A percentile compares a stretch with the other conserved stretches of the same genome.
Evolutionary conservation across 1,140 invertebrate species (phyloP).

Genomic region (Coelopa frigida): DNA sequence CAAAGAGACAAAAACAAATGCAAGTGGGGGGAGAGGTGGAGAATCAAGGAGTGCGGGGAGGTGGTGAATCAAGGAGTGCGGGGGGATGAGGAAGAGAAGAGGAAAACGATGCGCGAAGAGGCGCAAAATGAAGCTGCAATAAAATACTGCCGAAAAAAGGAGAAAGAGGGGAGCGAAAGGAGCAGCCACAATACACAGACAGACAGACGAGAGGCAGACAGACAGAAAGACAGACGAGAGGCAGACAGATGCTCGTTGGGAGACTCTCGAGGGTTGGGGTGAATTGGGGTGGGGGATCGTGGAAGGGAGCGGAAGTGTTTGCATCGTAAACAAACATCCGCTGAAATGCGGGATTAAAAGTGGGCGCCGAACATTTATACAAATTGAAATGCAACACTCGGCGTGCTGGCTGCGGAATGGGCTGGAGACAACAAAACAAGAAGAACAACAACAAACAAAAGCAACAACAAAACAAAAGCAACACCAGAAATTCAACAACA

Average conservation of each 20-base stretch:
- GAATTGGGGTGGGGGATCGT: too few relatives aligned
- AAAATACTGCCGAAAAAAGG: conserved; percentile 7
- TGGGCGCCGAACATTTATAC: conserved; percentile 4
- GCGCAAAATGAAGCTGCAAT: background rate
- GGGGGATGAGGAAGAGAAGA: background rate
- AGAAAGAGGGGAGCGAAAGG: background rate
- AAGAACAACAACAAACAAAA: background rate
- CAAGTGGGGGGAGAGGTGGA: conserved; percentile 5
- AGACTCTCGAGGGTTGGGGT: too few relatives aligned
- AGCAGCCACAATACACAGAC: background rate
- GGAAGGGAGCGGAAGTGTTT: conserved; percentile 11
- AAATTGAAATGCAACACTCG: conserved; percentile 8
- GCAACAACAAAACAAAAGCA: background rate
- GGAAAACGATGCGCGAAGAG: background rate
- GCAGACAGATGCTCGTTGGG: background rate
- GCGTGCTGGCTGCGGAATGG: background rate
- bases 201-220: background rate
- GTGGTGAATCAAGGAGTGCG: conserved; percentile 12
- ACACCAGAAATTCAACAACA: background rate
- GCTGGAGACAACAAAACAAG: background rate
- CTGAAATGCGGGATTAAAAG: conserved; percentile 2
- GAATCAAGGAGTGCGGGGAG: conserved; percentile 9
- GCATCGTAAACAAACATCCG: conserved; percentile 10
- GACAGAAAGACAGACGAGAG: background rate
- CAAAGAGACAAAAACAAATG: conserved; percentile 12